Conservation (phyloP, 2,113 vertebrate genomes). For the Thryonomys swinderianus region DNA sequence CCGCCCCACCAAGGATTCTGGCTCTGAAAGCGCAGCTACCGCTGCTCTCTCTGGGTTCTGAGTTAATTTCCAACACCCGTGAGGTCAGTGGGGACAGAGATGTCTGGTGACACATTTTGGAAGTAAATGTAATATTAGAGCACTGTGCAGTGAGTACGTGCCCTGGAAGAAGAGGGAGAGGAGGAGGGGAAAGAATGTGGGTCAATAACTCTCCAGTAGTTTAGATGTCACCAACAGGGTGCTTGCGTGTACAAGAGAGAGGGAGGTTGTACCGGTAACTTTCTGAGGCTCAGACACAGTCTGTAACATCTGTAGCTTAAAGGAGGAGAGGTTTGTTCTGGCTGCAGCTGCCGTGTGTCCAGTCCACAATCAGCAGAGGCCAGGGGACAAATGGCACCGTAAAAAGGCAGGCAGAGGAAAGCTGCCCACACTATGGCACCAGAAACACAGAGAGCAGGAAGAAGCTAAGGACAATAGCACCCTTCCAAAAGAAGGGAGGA, state of each 20-base stretch:
- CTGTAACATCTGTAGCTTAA: neutral
- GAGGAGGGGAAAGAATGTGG: neutral
- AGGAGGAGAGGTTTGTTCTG: neutral
- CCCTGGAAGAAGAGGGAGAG: neutral
- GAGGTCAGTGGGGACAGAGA: conserved; percentile 41
- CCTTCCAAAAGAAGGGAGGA: no score
- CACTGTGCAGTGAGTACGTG: neutral
- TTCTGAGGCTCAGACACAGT: neutral
- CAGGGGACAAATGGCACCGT: neutral
- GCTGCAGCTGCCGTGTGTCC: neutral
- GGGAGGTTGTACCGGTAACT: neutral
- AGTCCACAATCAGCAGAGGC: neutral
- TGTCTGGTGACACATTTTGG: conserved; percentile 46
- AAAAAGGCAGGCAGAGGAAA: neutral
- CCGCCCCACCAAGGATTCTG: neutral
- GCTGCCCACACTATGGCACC: neutral
- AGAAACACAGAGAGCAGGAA: neutral
- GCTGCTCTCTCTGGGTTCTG: conserved; percentile 49
- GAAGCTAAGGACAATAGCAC: neutral
- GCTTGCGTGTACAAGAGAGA: conserved; percentile 5
- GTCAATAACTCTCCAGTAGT: conserved; percentile 59
- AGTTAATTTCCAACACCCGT: conserved; percentile 59
- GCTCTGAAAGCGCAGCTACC: neutral
- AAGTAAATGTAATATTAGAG: conserved; percentile 24
- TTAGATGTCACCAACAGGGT: conserved; percentile 9